phyloP scores from a whole-genome alignment of 2,797 vertebrate species.

The Rhinoraja longicauda region DNA sequence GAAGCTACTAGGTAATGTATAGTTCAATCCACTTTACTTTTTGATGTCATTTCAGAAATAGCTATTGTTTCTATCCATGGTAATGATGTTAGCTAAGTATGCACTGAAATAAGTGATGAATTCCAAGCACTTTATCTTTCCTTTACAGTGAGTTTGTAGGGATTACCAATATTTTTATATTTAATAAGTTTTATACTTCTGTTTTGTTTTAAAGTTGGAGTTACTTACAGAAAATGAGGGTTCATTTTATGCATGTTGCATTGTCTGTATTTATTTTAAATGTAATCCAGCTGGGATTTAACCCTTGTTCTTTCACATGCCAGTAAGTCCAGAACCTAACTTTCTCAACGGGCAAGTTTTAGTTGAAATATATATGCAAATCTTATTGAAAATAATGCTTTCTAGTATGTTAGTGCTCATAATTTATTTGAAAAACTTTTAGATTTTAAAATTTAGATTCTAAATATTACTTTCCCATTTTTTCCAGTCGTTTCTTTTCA shows the following conservation, averaged over 20 bases:
- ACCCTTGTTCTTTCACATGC: not conserved
- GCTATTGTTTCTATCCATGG: not conserved
- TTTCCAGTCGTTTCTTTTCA: not conserved
- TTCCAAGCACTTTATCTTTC: not conserved
- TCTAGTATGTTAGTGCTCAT: not conserved
- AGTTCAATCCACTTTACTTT: slow-evolving; percentile 39
- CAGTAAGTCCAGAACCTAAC: not conserved
- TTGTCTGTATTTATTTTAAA: slow-evolving; percentile 28
- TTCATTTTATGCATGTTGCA: slow-evolving; percentile 8
- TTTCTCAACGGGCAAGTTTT: not conserved
- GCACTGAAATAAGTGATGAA: not conserved
- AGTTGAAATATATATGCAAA: not conserved
- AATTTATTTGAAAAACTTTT: not conserved
- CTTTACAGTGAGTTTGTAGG: not conserved
- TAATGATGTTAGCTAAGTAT: not conserved
- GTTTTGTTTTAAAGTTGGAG: slow-evolving; percentile 13
- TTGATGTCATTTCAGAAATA: slow-evolving; percentile 39
- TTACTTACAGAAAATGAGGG: not conserved
- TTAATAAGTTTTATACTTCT: slow-evolving; percentile 6
- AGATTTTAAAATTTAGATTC: not conserved
- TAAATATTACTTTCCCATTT: not conserved
- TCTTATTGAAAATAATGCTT: not conserved
- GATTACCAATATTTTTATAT: not conserved
- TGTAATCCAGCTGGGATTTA: not conserved
- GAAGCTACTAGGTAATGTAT: slow-evolving; percentile 59